Base-by-base conservation (phyloP, 35 echinoderm and acorn worm genomes). In the Diadema setosum region DNA sequence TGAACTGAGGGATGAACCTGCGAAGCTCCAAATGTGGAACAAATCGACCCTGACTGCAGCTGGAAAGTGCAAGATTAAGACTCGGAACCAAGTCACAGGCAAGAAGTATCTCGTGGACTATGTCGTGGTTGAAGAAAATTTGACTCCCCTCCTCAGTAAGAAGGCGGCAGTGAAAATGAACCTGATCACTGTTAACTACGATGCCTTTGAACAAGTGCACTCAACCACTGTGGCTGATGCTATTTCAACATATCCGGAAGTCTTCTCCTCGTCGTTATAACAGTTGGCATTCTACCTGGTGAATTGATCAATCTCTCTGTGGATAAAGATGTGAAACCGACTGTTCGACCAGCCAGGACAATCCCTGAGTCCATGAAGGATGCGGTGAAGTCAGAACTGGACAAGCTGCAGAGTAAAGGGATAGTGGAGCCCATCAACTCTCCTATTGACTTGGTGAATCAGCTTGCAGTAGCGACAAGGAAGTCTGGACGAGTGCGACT, bases 381-480 rank as follows among this genome's bases (percentile, higher is more conserved):
- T 5, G 58, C 58, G 21, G 58, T 61, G 2, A 61, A 61, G 58
- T 2, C n/a, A 20, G 31, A 61, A 61, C 58, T 61, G 21, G 58
- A 61, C 31, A 1, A 61, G 16, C 58, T 61, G 31, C 4, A 61
- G 31, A 29, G 31, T 61, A 20, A 61, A 61, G 58, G 58, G n/a
- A 29, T 7, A 23, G 58, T 61, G 1, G 58, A 61, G n/a, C n/a
- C n/a, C n/a, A n/a, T 92, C 9, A 21, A 2, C 8, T 4, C 73
- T 52, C 88, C 90, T 24, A 87, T 83, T 48, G 70, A 92, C 70
- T 92, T 82, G 90, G 90, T 78, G 1, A 85, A 82, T n/a, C 14
- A 40, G 5, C 43, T 88, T 17, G 75, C 78, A 0, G 59, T 18
- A 23, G 76, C 61, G 0, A 86, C 83, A 55, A 82, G 88, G 46